Evolutionary conservation across 2,113 vertebrate species (phyloP).

Genomic region (Lanius collurio): DNA sequence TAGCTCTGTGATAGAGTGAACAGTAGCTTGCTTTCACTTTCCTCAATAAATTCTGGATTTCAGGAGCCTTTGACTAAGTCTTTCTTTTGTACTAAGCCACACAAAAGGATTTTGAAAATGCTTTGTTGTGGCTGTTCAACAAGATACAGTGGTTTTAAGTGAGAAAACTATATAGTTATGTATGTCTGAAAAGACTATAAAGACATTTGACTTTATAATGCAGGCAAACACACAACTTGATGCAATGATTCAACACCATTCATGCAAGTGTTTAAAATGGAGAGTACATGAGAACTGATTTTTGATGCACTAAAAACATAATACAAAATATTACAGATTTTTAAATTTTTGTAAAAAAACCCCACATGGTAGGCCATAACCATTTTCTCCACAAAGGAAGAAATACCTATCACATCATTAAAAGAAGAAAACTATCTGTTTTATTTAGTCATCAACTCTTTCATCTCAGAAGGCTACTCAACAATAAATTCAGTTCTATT

Average conservation of each 20-base stretch:
- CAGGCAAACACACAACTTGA: not conserved
- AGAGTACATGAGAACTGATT: not conserved
- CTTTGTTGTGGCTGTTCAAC: not conserved
- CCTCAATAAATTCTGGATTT: not conserved
- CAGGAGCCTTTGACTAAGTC: not conserved
- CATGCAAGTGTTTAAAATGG: not conserved
- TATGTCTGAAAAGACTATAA: not conserved
- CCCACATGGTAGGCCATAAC: not conserved
- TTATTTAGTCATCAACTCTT: not conserved
- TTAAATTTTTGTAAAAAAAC: not conserved
- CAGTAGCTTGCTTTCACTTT: fast-evolving
- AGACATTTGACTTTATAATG: not conserved
- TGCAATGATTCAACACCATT: not conserved
- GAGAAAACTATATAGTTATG: not conserved
- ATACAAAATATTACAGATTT: not conserved
- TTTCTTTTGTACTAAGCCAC: not conserved
- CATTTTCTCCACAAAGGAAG: not conserved
- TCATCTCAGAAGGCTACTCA: not conserved
- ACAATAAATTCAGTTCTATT: not conserved
- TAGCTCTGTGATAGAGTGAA: not conserved
- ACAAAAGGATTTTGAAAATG: not conserved
- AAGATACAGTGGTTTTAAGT: not conserved
- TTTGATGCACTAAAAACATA: not conserved
- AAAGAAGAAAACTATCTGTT: not conserved
- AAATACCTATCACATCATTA: not conserved